Base-by-base conservation (phyloP, 2,797 vertebrate species). In the Antennarius maculatus region DNA sequence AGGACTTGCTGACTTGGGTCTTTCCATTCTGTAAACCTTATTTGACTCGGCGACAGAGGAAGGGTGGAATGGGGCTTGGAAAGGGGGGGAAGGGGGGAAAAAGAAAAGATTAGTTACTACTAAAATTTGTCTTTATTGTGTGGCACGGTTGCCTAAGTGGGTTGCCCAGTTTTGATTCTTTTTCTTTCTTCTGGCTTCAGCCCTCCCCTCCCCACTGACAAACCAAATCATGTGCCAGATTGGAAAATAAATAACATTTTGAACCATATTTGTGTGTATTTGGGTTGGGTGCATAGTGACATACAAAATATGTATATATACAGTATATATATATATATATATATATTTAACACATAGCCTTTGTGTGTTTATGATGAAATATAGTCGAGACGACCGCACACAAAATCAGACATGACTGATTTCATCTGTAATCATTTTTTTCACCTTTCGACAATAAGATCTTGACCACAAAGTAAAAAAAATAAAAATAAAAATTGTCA, bases 1-100 rank as follows among this genome's bases (percentile, higher is more conserved):
- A 74, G 76, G 88, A 92, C 89, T 90, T 92, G 91, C 92, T 93
- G 93, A 94, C 92, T 93, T 81, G 83, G 87, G 86, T 79, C 85
- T 91, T 93, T 91, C 90, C 88, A 88, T 92, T 92, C 86, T 88
- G 81, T 86, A 91, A 92, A 92, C 90, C 88, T 89, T 89, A 91
- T 91, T 91, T 90, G 87, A 92, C 91, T 93, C 80, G 56, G 71
- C 76, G 50, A 88, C 74, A 81, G 85, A 84, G 86, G 75, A 80
- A 82, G 76, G 74, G 76, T 55, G 61, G 72, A 64, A 71, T 57
- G 59, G 71, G 72, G 53, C 29, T 59, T 74, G 75, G 69, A 2
- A 74, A 72, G 72, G 83, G 71, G 78, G 79, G 77, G n/a, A n/a
- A 70, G 74, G 71, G 61, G 63, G 72, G 74, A 69, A 82, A 82